These are phyloP conservation scores for Blastomussa wellsi DNA, from an alignment of 92 coral and sea anemone genomes.

Conservation along the genomic window DNA sequence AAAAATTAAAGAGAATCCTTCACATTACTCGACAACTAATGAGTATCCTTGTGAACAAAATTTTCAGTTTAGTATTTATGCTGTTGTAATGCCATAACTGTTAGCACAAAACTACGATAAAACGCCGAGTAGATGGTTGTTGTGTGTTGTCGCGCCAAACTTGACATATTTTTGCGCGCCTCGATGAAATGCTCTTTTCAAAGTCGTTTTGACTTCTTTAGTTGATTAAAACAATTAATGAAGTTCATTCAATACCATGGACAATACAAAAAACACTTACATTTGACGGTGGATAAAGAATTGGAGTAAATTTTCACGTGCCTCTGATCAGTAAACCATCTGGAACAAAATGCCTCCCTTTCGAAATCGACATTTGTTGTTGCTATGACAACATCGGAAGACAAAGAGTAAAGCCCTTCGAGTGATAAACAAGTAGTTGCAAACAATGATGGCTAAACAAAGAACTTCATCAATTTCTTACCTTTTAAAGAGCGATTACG, in stretches of 20 bases:
- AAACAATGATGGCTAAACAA: background rate
- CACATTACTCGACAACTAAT: background rate
- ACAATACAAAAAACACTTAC: constrained; percentile 15
- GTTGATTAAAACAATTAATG: background rate
- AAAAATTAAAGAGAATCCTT: background rate
- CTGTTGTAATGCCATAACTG: too few relatives aligned
- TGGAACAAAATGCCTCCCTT: background rate
- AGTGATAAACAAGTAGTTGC: background rate
- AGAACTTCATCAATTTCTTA: background rate
- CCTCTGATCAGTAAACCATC: background rate
- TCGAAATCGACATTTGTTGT: background rate
- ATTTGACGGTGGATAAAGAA: background rate
- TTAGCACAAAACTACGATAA: background rate
- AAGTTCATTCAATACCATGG: background rate
- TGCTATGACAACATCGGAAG: constrained; percentile 30
- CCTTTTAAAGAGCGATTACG: background rate
- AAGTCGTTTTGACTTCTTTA: background rate
- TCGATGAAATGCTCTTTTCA: background rate
- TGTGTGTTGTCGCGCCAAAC: background rate
- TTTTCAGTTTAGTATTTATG: background rate
- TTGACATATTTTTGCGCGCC: constrained; percentile 8
- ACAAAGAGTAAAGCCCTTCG: background rate
- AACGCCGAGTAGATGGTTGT: background rate
- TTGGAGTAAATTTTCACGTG: background rate
- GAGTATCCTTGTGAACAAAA: background rate